A percentile compares a stretch with the other conserved stretches of the same genome.
Conservation (phyloP, 2,888 invertebrate genomes). For the Hypselothyrea guttata region DNA sequence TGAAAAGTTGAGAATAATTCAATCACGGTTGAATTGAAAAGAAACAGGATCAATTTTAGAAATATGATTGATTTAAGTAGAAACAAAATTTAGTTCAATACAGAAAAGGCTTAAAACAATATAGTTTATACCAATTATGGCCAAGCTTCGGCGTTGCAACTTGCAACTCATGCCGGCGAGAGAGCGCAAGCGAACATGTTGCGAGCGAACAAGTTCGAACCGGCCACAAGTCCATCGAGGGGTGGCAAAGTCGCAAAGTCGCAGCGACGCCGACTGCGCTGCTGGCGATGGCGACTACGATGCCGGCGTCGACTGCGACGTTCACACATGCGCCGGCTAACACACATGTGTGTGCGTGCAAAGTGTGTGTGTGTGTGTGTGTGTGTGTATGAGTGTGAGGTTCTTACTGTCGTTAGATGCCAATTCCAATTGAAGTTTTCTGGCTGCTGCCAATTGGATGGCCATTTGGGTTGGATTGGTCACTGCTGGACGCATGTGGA, state of each 20-base stretch:
- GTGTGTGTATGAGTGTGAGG: slow-evolving; percentile 9
- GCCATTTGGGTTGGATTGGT: slow-evolving; percentile 64
- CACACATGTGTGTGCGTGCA: slow-evolving; percentile 54
- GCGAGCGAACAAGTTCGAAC: slow-evolving; percentile 35
- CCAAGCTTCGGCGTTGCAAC: too few species aligned
- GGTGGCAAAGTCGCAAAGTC: too few species aligned
- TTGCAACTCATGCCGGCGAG: too few species aligned
- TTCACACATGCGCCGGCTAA: slow-evolving; percentile 7
- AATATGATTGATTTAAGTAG: too few species aligned
- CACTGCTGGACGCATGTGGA: slow-evolving; percentile 47
- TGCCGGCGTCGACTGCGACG: slow-evolving; percentile 1
- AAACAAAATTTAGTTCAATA: too few species aligned
- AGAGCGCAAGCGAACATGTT: slow-evolving; percentile 33
- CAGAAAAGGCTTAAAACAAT: too few species aligned
- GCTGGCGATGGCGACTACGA: slow-evolving; percentile 14
- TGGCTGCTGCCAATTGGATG: slow-evolving; percentile 57
- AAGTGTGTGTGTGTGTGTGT: slow-evolving; percentile 41
- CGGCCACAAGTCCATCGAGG: slow-evolving; percentile 28
- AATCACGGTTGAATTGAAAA: too few species aligned
- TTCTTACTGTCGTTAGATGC: slow-evolving; percentile 23
- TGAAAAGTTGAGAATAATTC: too few species aligned
- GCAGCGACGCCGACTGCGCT: slow-evolving; percentile 37
- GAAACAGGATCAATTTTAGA: too few species aligned
- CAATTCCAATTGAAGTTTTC: slow-evolving; percentile 64
- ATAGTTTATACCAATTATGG: too few species aligned